Evolutionary conservation across 2,888 invertebrate genomes (phyloP).

Genomic region (Rugalucina vietnamica): DNA sequence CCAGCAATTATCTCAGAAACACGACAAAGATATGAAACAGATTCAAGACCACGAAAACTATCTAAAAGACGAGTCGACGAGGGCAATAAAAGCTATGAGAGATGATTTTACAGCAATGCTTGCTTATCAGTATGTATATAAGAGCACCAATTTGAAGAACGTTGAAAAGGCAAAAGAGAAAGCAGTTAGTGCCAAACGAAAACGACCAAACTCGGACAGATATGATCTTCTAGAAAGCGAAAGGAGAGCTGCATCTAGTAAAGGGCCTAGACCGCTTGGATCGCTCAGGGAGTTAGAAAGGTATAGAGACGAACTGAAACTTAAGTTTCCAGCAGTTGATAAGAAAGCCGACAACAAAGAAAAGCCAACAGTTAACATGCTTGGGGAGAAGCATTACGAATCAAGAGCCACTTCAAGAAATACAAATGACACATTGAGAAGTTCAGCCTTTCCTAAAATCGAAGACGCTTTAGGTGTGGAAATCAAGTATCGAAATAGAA

Average conservation of each 20-base stretch:
- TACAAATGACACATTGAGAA: background rate
- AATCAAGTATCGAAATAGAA: slow-evolving; percentile 37
- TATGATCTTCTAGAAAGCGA: slow-evolving; percentile 49
- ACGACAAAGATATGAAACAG: slow-evolving; percentile 47
- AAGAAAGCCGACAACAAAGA: background rate
- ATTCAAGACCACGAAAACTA: slow-evolving; percentile 33
- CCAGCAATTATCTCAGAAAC: slow-evolving; percentile 38
- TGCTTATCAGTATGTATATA: slow-evolving; percentile 60
- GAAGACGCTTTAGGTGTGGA: slow-evolving; percentile 57
- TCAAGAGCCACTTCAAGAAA: slow-evolving; percentile 11
- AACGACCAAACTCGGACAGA: slow-evolving; percentile 55
- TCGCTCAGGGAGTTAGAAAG: slow-evolving; percentile 48
- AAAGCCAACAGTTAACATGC: slow-evolving; percentile 44
- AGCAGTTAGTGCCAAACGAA: slow-evolving; percentile 10
- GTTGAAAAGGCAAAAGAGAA: slow-evolving; percentile 14
- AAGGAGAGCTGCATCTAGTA: slow-evolving; percentile 8
- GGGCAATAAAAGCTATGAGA: slow-evolving; percentile 40
- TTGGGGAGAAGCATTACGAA: slow-evolving; percentile 44
- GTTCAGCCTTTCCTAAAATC: slow-evolving; percentile 54
- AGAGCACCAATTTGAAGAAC: slow-evolving; percentile 53
- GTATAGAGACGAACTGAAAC: slow-evolving; percentile 49
- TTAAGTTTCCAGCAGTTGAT: slow-evolving; percentile 46
- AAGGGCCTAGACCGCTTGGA: slow-evolving; percentile 49
- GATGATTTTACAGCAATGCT: slow-evolving; percentile 57
- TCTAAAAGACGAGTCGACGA: slow-evolving; percentile 17